Conservation (phyloP, 2,797 vertebrate species). For the Fistularia tabacaria region DNA sequence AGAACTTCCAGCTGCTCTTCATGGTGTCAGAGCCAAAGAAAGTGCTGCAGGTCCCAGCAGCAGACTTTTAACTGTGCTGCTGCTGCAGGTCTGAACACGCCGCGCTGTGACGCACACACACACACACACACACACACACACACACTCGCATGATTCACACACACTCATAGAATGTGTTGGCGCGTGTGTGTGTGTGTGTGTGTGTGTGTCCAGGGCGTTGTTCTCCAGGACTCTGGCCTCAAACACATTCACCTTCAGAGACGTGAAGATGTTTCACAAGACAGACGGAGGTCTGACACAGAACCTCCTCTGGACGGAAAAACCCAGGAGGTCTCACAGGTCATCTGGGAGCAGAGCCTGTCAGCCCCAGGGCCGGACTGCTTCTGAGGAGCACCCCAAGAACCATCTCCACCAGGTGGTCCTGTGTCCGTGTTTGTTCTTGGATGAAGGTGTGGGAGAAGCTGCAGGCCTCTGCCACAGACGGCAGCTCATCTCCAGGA, state of each 20-base stretch:
- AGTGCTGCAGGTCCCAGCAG: not conserved
- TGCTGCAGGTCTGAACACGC: not conserved
- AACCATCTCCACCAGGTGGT: no score
- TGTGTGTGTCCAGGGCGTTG: conserved; percentile 5
- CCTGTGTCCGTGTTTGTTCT: no score
- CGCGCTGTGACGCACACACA: not conserved
- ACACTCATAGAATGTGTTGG: no score
- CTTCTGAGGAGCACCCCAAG: no score
- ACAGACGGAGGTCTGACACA: not conserved
- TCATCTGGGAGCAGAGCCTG: not conserved
- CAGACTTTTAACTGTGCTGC: not conserved
- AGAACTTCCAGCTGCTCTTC: not conserved
- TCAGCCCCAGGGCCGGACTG: no score
- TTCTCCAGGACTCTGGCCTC: not conserved
- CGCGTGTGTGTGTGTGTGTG: not conserved
- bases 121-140: conserved; percentile 4
- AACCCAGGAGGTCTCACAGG: not conserved
- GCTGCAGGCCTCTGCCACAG: no score
- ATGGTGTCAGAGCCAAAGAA: not conserved
- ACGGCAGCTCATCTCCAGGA: no score
- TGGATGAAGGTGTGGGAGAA: no score
- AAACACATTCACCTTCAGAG: not conserved
- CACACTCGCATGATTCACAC: not conserved
- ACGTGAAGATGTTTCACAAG: not conserved
- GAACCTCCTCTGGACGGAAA: no score